Evolutionary conservation across 2,888 invertebrate species (phyloP).

Genomic region (Cactoblastis cactorum): DNA sequence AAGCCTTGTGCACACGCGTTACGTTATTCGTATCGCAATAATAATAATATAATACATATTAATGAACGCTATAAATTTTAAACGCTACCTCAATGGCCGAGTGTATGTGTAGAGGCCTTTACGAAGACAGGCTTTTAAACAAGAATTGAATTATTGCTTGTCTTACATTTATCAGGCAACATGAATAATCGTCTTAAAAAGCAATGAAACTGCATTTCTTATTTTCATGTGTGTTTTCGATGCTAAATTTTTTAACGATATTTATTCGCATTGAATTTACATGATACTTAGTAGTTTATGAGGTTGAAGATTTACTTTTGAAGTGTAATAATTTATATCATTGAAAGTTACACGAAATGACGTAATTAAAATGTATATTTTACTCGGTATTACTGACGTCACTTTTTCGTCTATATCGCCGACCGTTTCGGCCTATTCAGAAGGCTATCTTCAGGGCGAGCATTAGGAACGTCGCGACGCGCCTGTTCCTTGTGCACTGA

Average conservation of each 20-base stretch:
- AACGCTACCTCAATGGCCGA: slow-evolving; percentile 36
- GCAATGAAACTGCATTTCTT: slow-evolving; percentile 71
- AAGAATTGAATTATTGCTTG: slow-evolving; percentile 71
- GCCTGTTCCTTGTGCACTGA: too few relatives aligned
- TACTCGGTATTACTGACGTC: too few relatives aligned
- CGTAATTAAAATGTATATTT: too few relatives aligned
- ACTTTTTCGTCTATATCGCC: too few relatives aligned
- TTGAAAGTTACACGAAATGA: too few relatives aligned
- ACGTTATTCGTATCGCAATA: slow-evolving; percentile 26
- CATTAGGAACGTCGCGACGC: too few relatives aligned
- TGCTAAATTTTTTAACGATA: slow-evolving; percentile 27
- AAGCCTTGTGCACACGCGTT: slow-evolving; percentile 34
- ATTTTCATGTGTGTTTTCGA: slow-evolving; percentile 69
- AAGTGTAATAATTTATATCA: too few relatives aligned
- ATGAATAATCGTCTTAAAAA: slow-evolving; percentile 67
- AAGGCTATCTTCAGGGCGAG: too few relatives aligned
- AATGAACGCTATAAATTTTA: slow-evolving; percentile 54
- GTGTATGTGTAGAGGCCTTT: slow-evolving; percentile 44
- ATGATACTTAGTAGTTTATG: neutral
- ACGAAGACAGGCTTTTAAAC: slow-evolving; percentile 62
- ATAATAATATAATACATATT: slow-evolving; percentile 46
- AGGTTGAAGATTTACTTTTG: neutral
- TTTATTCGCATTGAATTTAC: slow-evolving; percentile 1
- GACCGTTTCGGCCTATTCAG: too few relatives aligned
- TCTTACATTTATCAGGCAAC: slow-evolving; percentile 68